Evolutionary conservation across 1,140 invertebrate genomes (phyloP).

Genomic region (Zeugodacus cucurbitae): DNA sequence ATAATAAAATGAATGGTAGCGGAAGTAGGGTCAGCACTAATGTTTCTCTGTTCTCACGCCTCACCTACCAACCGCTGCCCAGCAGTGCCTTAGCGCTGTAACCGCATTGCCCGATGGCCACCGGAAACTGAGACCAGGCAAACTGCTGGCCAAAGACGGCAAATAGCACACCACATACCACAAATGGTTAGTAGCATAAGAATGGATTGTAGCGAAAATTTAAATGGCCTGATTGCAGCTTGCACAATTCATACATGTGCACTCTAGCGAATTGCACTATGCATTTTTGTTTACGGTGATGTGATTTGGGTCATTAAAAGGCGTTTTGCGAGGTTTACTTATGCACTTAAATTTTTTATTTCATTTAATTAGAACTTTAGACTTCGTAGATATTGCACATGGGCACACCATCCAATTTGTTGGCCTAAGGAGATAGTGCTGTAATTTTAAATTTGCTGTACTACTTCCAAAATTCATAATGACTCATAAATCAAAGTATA

Average conservation of each 20-base stretch:
- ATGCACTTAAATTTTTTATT: neutral
- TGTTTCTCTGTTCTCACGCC: neutral
- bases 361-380: neutral
- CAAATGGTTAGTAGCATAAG: neutral
- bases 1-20: slow-evolving; percentile 25
- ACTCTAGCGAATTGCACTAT: neutral
- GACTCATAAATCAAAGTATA: too few species aligned
- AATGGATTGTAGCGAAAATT: neutral
- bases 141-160: neutral
- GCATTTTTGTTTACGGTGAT: neutral
- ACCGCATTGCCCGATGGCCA: neutral
- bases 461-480: too few species aligned
- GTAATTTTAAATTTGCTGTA: too few species aligned
- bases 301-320: neutral
- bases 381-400: neutral
- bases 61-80: too few species aligned
- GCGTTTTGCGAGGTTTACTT: neutral
- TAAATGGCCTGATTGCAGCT: neutral
- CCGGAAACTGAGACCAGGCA: neutral
- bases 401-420: too few species aligned
- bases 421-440: too few species aligned
- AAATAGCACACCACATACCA: neutral
- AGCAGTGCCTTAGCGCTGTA: too few species aligned
- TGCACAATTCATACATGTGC: too few species aligned
- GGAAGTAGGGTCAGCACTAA: neutral